phyloP scores from a whole-genome alignment of 2,888 invertebrate genomes.

The Nezara viridula region DNA sequence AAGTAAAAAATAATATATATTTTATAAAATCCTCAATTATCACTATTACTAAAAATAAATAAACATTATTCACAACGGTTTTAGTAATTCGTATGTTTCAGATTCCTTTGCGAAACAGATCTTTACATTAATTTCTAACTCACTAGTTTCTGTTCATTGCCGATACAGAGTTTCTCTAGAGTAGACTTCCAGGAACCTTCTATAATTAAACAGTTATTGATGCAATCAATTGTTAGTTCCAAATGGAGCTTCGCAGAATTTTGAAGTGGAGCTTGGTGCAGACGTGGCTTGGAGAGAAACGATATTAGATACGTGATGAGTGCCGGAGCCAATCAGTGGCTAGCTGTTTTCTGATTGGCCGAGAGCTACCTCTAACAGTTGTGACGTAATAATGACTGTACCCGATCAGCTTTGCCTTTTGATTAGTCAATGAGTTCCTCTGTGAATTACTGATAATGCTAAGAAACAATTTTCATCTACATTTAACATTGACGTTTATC shows the following conservation, averaged over 20 bases:
- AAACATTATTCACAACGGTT: too few relatives aligned
- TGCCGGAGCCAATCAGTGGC: not conserved
- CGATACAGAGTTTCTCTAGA: too few relatives aligned
- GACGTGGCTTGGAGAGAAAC: not conserved
- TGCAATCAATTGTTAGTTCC: not conserved
- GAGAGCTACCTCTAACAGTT: not conserved
- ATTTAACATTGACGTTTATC: too few relatives aligned
- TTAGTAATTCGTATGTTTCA: too few relatives aligned
- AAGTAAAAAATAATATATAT: too few relatives aligned
- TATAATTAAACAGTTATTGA: not conserved
- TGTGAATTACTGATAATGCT: not conserved
- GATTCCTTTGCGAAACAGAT: too few relatives aligned
- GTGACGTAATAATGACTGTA: not conserved
- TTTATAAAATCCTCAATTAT: too few relatives aligned
- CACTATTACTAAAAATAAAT: too few relatives aligned
- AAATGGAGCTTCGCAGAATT: not conserved
- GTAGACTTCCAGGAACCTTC: too few relatives aligned
- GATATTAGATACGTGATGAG: not conserved
- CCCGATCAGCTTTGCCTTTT: not conserved
- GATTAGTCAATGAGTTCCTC: not conserved
- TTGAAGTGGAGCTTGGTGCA: not conserved
- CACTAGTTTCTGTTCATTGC: too few relatives aligned
- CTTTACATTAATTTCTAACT: too few relatives aligned
- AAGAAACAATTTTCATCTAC: not conserved
- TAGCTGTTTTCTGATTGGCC: not conserved